Conservation (phyloP, 2,888 invertebrate species). For the Pyralis farinalis region DNA sequence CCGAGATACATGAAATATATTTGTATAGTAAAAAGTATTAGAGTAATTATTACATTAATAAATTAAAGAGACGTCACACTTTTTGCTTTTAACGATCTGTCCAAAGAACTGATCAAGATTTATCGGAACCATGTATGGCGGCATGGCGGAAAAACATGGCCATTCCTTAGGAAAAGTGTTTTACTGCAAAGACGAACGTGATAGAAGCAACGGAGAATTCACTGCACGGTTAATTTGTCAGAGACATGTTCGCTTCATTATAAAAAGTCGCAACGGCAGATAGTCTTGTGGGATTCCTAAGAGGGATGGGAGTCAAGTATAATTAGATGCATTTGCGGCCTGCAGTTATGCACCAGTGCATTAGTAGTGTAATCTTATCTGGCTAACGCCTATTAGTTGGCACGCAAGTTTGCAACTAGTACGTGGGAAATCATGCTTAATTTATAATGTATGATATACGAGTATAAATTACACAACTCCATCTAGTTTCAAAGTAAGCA, state of each 20-base stretch:
- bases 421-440: constrained; percentile 60
- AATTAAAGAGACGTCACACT: constrained; percentile 20
- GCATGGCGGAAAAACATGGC: constrained; percentile 12
- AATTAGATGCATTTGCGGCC: constrained; percentile 60
- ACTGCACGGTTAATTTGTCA: constrained; percentile 7
- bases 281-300: constrained; percentile 19
- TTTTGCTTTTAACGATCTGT: constrained; percentile 28
- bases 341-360: constrained; percentile 59
- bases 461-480: too few species aligned
- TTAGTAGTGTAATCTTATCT: constrained; percentile 65
- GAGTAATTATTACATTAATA: too few species aligned
- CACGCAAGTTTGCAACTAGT: constrained; percentile 40
- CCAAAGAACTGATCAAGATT: constrained; percentile 27
- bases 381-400: constrained; percentile 56
- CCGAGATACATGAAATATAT: too few species aligned
- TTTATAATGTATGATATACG: constrained; percentile 38
- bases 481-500: too few species aligned
- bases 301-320: constrained; percentile 27
- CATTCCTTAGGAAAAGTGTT: constrained; percentile 6
- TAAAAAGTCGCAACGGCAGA: constrained; percentile 10
- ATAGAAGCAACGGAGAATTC: neutral
- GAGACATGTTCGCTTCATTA: neutral
- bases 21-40: too few species aligned
- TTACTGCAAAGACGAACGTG: constrained; percentile 11
- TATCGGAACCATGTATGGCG: constrained; percentile 22